Evolutionary conservation across 2,113 vertebrate species (phyloP), one percentile per base, ranked within the genome.

Genomic region (Rynchops niger): DNA sequence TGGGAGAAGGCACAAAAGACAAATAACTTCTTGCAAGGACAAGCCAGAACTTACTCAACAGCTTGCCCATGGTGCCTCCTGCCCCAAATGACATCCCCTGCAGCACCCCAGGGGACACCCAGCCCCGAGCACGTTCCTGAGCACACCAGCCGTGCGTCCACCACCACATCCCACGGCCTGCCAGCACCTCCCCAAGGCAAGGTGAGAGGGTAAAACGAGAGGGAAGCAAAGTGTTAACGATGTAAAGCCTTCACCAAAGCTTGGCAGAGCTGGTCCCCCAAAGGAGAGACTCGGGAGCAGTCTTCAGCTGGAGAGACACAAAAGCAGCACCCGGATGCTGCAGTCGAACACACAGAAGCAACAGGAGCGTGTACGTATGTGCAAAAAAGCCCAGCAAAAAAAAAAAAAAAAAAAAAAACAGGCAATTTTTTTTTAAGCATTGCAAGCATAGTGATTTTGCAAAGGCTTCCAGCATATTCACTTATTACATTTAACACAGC

Each of bases 281-380:
- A 62, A 38, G 62, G 34, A 40, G 27, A 45, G 29, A 7, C 23
- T 69, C 2, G 1, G 61, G 62, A 67, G 14, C 34, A 9, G 8
- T 16, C 42, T 27, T 67, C 32, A 78, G 65, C 30, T 23, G 56
- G 49, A 71, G 65, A 55, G 14, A 36, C 1, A 8, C 8, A 29
- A n/a, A 12, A 42, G 65, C 65, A 56, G 49, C 9, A 1, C 72
- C 11, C 29, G 5, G 56, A 27, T 49, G 18, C 72, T 27, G 42
- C 56, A 61, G 63, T 8, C 0, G 1, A n/a, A 61, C 47, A 17
- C 45, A 15, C 19, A 15, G 38, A 53, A 38, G 62, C 40, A 7
- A 10, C 8, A 5, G 15, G 12, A 38, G 2, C 1, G 14, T 2
- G 6, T 17, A 8, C 1, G 2, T 15, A 34, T 38, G 4, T 17